These are phyloP conservation scores for Camelus dromedarius DNA, from an alignment of 2,113 vertebrate species.

Conservation along the genomic window DNA sequence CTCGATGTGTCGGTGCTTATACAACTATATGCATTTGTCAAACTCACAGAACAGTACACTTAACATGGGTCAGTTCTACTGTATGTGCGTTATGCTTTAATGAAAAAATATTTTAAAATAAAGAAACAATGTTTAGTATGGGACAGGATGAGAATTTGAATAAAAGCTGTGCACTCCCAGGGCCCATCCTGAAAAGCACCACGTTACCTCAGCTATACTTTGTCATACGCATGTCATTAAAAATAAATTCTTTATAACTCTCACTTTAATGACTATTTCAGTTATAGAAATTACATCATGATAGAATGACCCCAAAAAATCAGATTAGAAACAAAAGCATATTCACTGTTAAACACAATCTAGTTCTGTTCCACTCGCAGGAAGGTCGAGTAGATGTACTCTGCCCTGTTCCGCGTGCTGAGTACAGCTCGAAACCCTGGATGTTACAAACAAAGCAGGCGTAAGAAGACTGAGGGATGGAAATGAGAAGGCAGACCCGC, in stretches of 20 bases:
- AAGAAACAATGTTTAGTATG: not conserved
- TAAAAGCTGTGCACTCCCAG: not conserved
- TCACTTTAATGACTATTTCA: constrained; percentile 41
- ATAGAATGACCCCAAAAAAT: not conserved
- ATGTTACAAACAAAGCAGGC: not conserved
- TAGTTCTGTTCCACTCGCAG: not conserved
- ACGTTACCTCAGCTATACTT: not conserved
- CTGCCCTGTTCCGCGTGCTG: not conserved
- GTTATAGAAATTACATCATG: not conserved
- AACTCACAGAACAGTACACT: not conserved
- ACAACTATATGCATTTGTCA: not conserved
- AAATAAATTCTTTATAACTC: not conserved
- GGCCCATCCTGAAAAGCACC: not conserved
- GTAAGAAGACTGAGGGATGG: not conserved
- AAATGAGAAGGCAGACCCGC: not conserved
- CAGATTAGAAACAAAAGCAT: not conserved
- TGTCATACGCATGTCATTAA: not conserved
- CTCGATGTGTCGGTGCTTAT: not conserved
- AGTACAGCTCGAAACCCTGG: not conserved
- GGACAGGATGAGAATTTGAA: not conserved
- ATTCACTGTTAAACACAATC: constrained; percentile 1
- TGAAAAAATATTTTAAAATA: not conserved
- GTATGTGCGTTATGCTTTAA: not conserved
- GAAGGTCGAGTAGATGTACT: not conserved
- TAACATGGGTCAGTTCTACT: not conserved